Evolutionary conservation across 2,113 vertebrate genomes (phyloP), one percentile per base, ranked within the genome.

Genomic region (Muscicapa adusta): DNA sequence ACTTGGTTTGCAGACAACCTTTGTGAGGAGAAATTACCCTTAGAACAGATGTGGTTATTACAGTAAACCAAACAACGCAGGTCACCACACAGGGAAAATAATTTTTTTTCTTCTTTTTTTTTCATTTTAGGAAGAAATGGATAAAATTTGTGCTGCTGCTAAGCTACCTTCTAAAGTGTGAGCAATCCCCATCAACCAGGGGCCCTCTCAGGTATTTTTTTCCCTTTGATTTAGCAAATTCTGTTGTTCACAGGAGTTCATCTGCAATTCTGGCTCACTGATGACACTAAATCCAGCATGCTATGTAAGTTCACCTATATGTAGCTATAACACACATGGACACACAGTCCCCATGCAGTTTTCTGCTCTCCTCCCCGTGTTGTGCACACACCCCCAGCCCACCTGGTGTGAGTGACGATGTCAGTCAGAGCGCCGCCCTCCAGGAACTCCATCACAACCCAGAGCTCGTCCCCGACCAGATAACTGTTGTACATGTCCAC

Each of bases 401-500:
- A 99, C 99, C 99, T 99, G 42, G 99, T 99, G 94, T 99, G 99
- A 85, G 99, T 99, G 88, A 99, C 99, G 3, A 99, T 99, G 93
- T 99, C 99, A 1, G 99, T 99, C 97, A 99, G 97, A 6, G 99
- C 99, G 28, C 99, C 99, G 8, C 99, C 99, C 98, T 99, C 99
- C 76, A 99, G 98, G 85, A 99, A 99, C 97, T 99, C 99, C 99
- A 99, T 99, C 89, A 99, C 99, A 1, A 99, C 99, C 99, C 99
- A 99, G 54, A 99, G 98, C 95, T 99, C 99, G 18, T 99, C 99
- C 2, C 98, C 98, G 14, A 99, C 99, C 89, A 99, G 98, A 94
- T 99, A 99, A 96, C 99, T 99, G 97, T 99, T 99, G 97, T 99
- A 99, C 99, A 99, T 99, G 98, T 99, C 99, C 5, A 99, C 99